A percentile compares a stretch with the other conserved stretches of the same genome.
Conservation (phyloP, 2,888 invertebrate genomes). For the Pogonocherus hispidulus region DNA sequence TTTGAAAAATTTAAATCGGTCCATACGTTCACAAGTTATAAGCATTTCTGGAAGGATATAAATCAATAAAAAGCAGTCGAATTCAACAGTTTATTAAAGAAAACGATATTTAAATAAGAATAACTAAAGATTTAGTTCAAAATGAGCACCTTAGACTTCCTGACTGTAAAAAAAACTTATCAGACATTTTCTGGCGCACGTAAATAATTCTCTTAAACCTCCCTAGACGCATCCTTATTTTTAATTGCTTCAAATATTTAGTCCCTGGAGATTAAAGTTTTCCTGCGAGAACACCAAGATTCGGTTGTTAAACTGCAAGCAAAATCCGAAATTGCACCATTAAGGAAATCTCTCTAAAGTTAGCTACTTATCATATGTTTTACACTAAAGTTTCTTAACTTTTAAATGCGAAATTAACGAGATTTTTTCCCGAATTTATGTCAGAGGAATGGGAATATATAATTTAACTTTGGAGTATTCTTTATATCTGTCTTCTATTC, state of each 20-base stretch:
- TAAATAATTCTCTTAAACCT: not conserved
- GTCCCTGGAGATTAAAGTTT: not conserved
- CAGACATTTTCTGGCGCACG: too few relatives aligned
- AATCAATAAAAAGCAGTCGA: too few relatives aligned
- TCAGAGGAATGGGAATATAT: not conserved
- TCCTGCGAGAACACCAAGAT: not conserved
- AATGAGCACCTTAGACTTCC: too few relatives aligned
- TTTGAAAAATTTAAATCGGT: too few relatives aligned
- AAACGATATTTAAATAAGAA: too few relatives aligned
- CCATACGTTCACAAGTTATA: too few relatives aligned
- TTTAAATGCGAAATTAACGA: slow-evolving; percentile 27
- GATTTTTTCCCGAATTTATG: slow-evolving; percentile 10
- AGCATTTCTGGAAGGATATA: too few relatives aligned
- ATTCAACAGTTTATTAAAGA: too few relatives aligned
- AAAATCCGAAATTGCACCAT: not conserved
- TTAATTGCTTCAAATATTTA: not conserved
- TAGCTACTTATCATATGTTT: slow-evolving; percentile 27
- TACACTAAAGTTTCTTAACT: slow-evolving; percentile 19
- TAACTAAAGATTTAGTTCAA: too few relatives aligned
- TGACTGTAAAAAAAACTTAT: too few relatives aligned
- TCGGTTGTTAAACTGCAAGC: not conserved
- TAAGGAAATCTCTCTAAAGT: slow-evolving; percentile 12
- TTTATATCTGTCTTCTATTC: slow-evolving; percentile 1
- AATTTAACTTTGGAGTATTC: slow-evolving; percentile 12
- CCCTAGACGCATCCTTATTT: too few relatives aligned